Evolutionary conservation across 2,113 vertebrate genomes (phyloP).

Genomic region (Pelmatolapia mariae): DNA sequence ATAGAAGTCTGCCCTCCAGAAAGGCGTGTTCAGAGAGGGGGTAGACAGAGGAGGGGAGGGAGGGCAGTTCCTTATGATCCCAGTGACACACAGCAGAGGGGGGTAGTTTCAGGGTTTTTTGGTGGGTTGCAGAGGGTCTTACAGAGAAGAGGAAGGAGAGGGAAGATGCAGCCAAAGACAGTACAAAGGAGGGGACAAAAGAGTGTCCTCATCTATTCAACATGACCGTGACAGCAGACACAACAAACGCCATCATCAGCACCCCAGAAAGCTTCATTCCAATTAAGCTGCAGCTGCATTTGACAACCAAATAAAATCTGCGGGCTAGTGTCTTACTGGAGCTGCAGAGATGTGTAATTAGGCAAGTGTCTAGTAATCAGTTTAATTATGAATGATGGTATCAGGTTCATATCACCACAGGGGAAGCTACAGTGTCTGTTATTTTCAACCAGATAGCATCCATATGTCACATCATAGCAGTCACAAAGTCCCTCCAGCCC

Average conservation of each 20-base stretch:
- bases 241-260: conserved; percentile 35
- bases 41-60: conserved; percentile 12
- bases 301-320: background rate
- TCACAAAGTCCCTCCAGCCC: background rate
- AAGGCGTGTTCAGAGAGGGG: conserved; percentile 54
- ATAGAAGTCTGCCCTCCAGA: conserved; percentile 67
- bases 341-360: conserved; percentile 1
- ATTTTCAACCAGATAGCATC: background rate
- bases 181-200: conserved; percentile 61
- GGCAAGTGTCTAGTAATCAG: background rate
- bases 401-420: background rate
- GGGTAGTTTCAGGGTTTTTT: conserved; percentile 14
- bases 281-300: background rate
- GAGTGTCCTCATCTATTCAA: conserved; percentile 50
- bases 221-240: conserved; percentile 44
- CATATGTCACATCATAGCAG: background rate
- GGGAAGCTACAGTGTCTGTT: background rate
- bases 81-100: conserved; percentile 40
- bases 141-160: background rate
- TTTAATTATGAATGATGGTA: background rate
- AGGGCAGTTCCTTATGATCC: conserved; percentile 38
- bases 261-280: conserved; percentile 14
- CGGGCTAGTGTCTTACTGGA: background rate
- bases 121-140: background rate
- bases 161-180: conserved; percentile 28